phyloP scores from a whole-genome alignment of 2,797 vertebrate genomes.

The Varecia variegata region DNA sequence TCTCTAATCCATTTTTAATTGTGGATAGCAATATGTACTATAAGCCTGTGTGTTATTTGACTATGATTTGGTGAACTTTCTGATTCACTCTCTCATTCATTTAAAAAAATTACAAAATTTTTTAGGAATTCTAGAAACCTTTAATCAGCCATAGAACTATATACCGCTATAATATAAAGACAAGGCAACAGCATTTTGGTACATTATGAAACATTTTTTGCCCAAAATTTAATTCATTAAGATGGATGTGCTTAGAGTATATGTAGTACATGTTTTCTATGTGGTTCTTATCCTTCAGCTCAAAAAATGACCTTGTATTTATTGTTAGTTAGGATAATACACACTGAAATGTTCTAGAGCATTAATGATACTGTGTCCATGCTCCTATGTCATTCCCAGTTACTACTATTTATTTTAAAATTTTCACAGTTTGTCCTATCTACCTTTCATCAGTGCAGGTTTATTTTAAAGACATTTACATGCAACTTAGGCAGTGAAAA shows the following conservation, averaged over 20 bases:
- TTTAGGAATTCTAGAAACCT: background rate
- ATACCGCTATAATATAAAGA: background rate
- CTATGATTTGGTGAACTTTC: background rate
- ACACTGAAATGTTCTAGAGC: background rate
- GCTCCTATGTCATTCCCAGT: background rate
- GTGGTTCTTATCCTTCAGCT: background rate
- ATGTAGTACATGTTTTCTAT: background rate
- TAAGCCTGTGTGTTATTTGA: background rate
- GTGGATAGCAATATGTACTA: background rate
- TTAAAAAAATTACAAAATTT: conserved; percentile 11
- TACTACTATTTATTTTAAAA: background rate
- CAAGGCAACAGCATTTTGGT: background rate
- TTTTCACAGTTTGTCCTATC: background rate
- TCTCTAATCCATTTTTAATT: conserved; percentile 8
- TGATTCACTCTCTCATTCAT: background rate
- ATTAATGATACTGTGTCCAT: background rate
- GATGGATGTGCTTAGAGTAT: background rate
- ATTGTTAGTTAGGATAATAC: background rate
- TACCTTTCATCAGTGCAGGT: background rate
- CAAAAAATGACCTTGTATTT: background rate
- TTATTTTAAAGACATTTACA: conserved; percentile 28
- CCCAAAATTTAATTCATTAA: background rate
- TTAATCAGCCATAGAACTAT: background rate
- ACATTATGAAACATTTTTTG: background rate
- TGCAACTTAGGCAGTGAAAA: background rate